Evolutionary conservation across 2,888 invertebrate species (phyloP).

Genomic region (Nasonia oneida): DNA sequence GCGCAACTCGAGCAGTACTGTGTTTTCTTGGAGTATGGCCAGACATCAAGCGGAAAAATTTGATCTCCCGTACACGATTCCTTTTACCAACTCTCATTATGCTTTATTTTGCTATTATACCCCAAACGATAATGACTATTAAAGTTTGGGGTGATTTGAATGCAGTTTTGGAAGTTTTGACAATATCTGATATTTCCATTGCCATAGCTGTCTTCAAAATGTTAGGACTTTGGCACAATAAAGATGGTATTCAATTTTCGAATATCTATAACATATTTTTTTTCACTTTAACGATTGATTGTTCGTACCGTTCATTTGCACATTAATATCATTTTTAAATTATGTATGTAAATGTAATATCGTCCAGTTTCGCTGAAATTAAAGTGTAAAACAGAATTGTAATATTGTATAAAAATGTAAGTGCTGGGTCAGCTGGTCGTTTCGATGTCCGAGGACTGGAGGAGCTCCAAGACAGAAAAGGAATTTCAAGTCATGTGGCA

Average conservation of each 20-base stretch:
- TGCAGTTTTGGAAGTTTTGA: constrained; percentile 45
- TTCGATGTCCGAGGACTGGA: constrained; percentile 57
- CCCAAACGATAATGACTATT: constrained; percentile 54
- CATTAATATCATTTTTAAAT: constrained; percentile 5
- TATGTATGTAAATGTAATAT: constrained; percentile 41
- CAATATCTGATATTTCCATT: constrained; percentile 36
- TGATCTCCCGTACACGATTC: constrained; percentile 25
- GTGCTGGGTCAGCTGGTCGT: constrained; percentile 48
- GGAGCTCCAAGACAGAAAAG: background rate
- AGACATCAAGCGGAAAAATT: background rate
- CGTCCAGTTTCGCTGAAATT: background rate
- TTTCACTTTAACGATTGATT: background rate
- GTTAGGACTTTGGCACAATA: constrained; percentile 38
- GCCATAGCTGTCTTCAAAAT: constrained; percentile 34
- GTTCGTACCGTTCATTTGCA: background rate
- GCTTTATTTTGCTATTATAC: constrained; percentile 51
- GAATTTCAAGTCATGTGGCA: constrained; percentile 44
- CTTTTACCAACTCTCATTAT: constrained; percentile 44
- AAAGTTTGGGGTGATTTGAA: constrained; percentile 55
- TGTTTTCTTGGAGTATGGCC: constrained; percentile 57
- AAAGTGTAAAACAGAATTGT: background rate
- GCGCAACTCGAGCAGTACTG: constrained; percentile 65
- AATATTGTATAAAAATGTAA: constrained; percentile 11
- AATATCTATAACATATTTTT: constrained; percentile 23
- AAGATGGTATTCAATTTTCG: constrained; percentile 29